phyloP scores from a whole-genome alignment of 2,888 invertebrate genomes.

The Lottia gigantea region DNA sequence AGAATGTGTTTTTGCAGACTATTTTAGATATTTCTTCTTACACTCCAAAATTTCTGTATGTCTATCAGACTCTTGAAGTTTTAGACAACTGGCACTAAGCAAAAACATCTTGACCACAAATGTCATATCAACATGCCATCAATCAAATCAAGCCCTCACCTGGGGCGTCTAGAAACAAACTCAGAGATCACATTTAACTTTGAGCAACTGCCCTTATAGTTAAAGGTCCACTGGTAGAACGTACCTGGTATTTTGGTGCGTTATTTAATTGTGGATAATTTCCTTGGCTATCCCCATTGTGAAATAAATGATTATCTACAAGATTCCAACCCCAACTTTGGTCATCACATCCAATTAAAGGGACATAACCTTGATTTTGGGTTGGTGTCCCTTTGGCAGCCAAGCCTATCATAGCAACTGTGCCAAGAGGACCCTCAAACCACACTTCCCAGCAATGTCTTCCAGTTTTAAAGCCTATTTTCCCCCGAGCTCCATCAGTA shows the following conservation, averaged over 20 bases:
- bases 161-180: too few relatives aligned
- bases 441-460: conserved; percentile 98
- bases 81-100: too few relatives aligned
- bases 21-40: too few relatives aligned
- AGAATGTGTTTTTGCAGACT: too few relatives aligned
- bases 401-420: conserved; percentile 90
- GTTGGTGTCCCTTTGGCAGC: conserved; percentile 82
- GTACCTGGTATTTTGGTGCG: conserved; percentile 95
- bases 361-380: conserved; percentile 95
- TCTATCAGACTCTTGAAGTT: too few relatives aligned
- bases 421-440: conserved; percentile 98
- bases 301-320: conserved; percentile 95
- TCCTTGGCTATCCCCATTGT: conserved; percentile 95
- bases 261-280: conserved; percentile 94
- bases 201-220: too few relatives aligned
- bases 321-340: conserved; percentile 99
- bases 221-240: too few relatives aligned
- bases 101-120: too few relatives aligned
- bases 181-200: too few relatives aligned
- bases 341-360: conserved; percentile 92
- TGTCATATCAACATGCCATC: too few relatives aligned
- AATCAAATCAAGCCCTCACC: too few relatives aligned
- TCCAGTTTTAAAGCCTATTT: conserved; percentile 87
- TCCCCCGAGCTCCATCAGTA: conserved; percentile 89
- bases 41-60: too few relatives aligned